phyloP scores from a whole-genome alignment of 2,797 vertebrate species.

The Microctenopoma steveboyesi region DNA sequence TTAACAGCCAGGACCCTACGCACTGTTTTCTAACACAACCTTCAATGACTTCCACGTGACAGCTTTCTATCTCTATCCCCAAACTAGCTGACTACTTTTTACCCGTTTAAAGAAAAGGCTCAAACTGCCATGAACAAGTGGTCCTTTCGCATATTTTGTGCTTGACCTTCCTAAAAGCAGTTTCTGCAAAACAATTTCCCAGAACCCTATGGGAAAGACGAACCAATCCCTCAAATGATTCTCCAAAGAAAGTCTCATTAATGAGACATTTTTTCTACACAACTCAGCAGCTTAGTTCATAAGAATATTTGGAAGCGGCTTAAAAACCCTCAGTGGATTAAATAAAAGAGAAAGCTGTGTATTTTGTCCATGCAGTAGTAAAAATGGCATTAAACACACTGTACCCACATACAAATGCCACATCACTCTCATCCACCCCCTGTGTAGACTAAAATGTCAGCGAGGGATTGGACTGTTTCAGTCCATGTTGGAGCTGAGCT shows the following conservation, averaged over 20 bases:
- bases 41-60: neutral
- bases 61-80: neutral
- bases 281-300: constrained; percentile 53
- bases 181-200: constrained; percentile 32
- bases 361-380: constrained; percentile 41
- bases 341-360: constrained; percentile 60
- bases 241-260: constrained; percentile 56
- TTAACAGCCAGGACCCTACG: neutral
- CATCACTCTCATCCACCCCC: constrained; percentile 33
- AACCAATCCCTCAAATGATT: constrained; percentile 40
- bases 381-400: constrained; percentile 62
- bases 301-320: constrained; percentile 59
- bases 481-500: constrained; percentile 54
- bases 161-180: constrained; percentile 32
- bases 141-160: constrained; percentile 12
- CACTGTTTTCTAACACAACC: too few relatives aligned
- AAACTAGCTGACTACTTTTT: too few relatives aligned
- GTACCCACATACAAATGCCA: constrained; percentile 30
- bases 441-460: constrained; percentile 71
- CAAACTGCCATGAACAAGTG: neutral
- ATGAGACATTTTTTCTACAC: constrained; percentile 51
- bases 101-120: neutral
- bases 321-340: constrained; percentile 72
- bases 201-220: neutral
- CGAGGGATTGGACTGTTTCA: constrained; percentile 44